Evolutionary conservation across 2,888 invertebrate species (phyloP).

Genomic region (Tachina fera): DNA sequence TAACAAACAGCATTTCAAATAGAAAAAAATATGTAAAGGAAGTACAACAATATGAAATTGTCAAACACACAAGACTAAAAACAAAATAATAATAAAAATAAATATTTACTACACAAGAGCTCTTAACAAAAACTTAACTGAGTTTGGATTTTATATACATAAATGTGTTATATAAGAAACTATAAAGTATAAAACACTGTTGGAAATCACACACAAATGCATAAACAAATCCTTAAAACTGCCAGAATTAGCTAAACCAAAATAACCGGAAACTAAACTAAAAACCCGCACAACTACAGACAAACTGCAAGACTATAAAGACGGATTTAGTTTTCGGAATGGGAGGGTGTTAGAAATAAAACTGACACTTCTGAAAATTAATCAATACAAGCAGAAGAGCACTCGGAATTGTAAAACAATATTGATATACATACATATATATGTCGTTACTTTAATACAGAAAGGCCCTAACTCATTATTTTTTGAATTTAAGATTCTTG

Average conservation of each 20-base stretch:
- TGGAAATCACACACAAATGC: background rate
- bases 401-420: slow-evolving; percentile 24
- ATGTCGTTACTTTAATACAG: too few relatives aligned
- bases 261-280: slow-evolving; percentile 68
- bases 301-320: slow-evolving; percentile 39
- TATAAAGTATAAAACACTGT: background rate
- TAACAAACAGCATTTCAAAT: background rate
- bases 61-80: background rate
- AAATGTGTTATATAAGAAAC: slow-evolving; percentile 3
- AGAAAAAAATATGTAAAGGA: slow-evolving; percentile 10
- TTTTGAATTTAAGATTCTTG: too few relatives aligned
- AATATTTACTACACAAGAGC: slow-evolving; percentile 47
- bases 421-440: slow-evolving; percentile 6
- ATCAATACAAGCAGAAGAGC: background rate
- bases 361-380: background rate
- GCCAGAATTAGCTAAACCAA: slow-evolving; percentile 64
- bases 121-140: slow-evolving; percentile 2
- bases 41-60: background rate
- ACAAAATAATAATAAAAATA: background rate
- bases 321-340: background rate
- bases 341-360: background rate
- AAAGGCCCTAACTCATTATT: too few relatives aligned
- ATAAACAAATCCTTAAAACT: slow-evolving; percentile 12
- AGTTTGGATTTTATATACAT: background rate
- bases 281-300: slow-evolving; percentile 56